Evolutionary conservation across 2,113 vertebrate genomes (phyloP).

Genomic region (Poicephalus gulielmi): DNA sequence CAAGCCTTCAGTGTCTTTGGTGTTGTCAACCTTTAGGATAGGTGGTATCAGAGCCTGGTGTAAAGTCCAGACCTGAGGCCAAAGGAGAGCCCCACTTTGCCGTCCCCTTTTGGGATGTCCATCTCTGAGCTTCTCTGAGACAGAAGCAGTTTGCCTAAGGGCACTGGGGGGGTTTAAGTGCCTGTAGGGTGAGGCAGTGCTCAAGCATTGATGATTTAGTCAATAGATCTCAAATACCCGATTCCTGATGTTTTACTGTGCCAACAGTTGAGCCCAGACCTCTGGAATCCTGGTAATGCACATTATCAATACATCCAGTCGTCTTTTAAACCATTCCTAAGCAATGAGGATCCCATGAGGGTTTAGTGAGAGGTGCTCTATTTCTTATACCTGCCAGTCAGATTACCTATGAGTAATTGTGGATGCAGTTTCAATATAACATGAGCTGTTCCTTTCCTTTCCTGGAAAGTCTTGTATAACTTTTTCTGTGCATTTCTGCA

Average conservation of each 20-base stretch:
- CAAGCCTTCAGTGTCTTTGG: background rate
- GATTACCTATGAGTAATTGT: background rate
- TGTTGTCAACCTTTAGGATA: background rate
- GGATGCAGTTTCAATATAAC: background rate
- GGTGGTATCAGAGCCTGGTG: background rate
- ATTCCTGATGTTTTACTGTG: background rate
- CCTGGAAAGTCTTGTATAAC: background rate
- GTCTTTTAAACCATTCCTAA: background rate
- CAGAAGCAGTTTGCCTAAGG: background rate
- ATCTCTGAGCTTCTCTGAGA: background rate
- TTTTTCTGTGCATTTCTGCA: background rate
- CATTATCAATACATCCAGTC: background rate
- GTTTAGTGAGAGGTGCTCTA: background rate
- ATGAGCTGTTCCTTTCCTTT: background rate
- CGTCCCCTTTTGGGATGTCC: background rate
- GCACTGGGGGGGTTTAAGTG: background rate
- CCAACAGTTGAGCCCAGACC: background rate
- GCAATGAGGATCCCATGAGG: fast-evolving
- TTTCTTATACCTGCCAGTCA: background rate
- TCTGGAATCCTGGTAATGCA: background rate
- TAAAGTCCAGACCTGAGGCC: background rate
- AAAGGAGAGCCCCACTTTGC: background rate
- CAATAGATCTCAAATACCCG: background rate
- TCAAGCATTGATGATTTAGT: background rate
- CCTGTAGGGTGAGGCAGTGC: background rate